Conservation (phyloP, 2,797 vertebrate genomes). For the Gouania willdenowi region DNA sequence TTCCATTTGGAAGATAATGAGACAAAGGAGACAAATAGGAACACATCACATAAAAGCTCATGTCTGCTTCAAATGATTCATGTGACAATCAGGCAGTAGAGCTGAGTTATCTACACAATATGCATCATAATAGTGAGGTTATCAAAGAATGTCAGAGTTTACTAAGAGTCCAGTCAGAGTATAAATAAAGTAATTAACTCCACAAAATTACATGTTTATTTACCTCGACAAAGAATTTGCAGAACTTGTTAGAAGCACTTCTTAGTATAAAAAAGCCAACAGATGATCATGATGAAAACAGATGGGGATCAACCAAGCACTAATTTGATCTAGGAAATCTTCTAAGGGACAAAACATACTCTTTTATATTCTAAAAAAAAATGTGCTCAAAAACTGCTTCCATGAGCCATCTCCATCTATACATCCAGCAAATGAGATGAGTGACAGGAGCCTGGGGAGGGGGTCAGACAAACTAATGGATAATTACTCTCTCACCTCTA, state of each 20-base stretch:
- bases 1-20: conserved; percentile 48
- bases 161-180: conserved; percentile 9
- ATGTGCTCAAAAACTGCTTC: too few relatives aligned
- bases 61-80: conserved; percentile 29
- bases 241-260: too few relatives aligned
- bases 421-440: too few relatives aligned
- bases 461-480: conserved; percentile 12
- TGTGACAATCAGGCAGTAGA: conserved; percentile 19
- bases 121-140: conserved; percentile 35
- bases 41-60: conserved; percentile 29
- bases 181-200: conserved; percentile 8
- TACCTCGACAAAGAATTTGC: conserved; percentile 1
- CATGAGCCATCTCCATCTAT: too few relatives aligned
- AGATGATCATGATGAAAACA: too few relatives aligned
- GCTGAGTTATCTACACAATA: conserved; percentile 36
- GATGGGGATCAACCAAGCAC: too few relatives aligned
- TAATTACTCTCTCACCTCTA: conserved; percentile 81
- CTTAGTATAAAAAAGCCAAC: too few relatives aligned
- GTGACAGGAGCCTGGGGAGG: not conserved
- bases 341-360: too few relatives aligned
- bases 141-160: conserved; percentile 49
- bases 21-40: conserved; percentile 38
- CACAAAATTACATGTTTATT: conserved; percentile 22
- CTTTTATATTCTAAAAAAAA: too few relatives aligned
- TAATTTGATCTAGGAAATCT: too few relatives aligned